Evolutionary conservation across 2,888 invertebrate species (phyloP).

Genomic region (Parelbella ahira): DNA sequence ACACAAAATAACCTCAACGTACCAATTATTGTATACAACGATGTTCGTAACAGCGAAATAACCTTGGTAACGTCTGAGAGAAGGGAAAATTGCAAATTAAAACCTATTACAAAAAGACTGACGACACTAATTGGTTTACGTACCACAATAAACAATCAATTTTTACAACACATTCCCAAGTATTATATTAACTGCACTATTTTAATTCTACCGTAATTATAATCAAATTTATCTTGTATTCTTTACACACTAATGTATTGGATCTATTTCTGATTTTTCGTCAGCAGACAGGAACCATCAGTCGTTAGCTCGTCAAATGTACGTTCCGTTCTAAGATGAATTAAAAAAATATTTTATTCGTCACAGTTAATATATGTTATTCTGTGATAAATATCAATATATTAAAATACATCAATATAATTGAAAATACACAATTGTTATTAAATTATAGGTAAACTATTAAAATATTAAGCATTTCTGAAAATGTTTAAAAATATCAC

Average conservation of each 20-base stretch:
- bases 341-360: neutral
- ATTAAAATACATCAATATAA: no score
- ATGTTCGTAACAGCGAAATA: constrained; percentile 50
- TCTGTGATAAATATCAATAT: no score
- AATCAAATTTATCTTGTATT: constrained; percentile 7
- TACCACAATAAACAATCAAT: constrained; percentile 21
- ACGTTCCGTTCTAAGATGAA: constrained; percentile 47
- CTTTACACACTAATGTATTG: constrained; percentile 2
- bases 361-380: no score
- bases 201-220: constrained; percentile 21
- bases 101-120: constrained; percentile 36
- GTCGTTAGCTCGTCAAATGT: constrained; percentile 33
- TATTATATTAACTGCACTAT: constrained; percentile 2
- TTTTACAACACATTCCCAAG: constrained; percentile 24
- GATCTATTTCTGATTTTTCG: constrained; percentile 34
- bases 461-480: no score
- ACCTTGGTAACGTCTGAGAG: constrained; percentile 65
- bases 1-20: constrained; percentile 45
- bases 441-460: no score
- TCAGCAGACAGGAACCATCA: constrained; percentile 28
- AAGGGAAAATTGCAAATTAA: constrained; percentile 37
- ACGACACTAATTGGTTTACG: constrained; percentile 37
- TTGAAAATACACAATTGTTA: no score
- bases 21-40: constrained; percentile 50
- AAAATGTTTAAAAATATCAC: no score